A percentile compares a stretch with the other conserved stretches of the same genome.
phyloP scores from a whole-genome alignment of 2,888 invertebrate species.

The Agrochola lota region DNA sequence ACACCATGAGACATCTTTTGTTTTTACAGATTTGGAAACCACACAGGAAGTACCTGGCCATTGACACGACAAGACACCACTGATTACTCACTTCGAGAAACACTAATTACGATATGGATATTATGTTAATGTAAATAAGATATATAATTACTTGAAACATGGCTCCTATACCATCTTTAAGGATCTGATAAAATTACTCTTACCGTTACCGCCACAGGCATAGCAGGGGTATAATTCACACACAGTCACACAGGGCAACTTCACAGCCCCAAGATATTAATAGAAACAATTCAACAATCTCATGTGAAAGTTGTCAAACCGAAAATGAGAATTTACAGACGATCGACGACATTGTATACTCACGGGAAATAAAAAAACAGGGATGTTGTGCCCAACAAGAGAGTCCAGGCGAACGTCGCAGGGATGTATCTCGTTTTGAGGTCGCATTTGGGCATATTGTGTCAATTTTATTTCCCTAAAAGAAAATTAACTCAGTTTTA shows the following conservation, averaged over 20 bases:
- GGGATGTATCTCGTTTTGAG: conserved; percentile 99
- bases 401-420: conserved; percentile 99
- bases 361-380: conserved; percentile 99
- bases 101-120: conserved; percentile 56
- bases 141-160: conserved; percentile 63
- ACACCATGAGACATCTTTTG: conserved; percentile 68
- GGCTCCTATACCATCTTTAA: conserved; percentile 55
- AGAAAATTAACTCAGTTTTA: conserved; percentile 87
- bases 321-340: conserved; percentile 83
- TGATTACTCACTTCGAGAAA: conserved; percentile 40
- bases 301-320: conserved; percentile 89
- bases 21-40: conserved; percentile 71
- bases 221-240: conserved; percentile 60
- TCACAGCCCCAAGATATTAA: conserved; percentile 81
- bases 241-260: conserved; percentile 75
- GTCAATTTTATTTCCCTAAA: conserved; percentile 88
- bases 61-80: conserved; percentile 58
- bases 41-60: conserved; percentile 62
- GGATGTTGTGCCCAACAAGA: conserved; percentile 97
- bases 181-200: conserved; percentile 60
- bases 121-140: conserved; percentile 68
- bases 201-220: conserved; percentile 59
- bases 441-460: conserved; percentile 98
- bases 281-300: conserved; percentile 85
- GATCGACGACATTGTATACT: conserved; percentile 91